Base-by-base conservation (phyloP, 2,888 invertebrate genomes). In the Falcaria lacertinaria region DNA sequence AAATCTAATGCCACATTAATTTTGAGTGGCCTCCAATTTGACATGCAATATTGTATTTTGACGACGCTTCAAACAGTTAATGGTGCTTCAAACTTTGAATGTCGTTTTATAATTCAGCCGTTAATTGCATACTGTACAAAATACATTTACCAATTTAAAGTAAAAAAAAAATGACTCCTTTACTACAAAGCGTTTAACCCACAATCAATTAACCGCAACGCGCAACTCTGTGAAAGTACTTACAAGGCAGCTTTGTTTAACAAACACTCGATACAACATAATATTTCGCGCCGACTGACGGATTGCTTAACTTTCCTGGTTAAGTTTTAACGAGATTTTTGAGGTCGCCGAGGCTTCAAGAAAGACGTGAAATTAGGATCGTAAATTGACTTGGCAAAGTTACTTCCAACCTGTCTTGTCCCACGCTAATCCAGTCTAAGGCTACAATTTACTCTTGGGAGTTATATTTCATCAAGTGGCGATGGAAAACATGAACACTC, bases 311-410 rank as follows among this genome's bases (percentile, higher is more conserved):
- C 64, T 68, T 65, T 44, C 46, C 37, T 13, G 47, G 47, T 57
- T 63, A 77, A 79, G 72, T 80, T 82, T 76, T 80, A 82, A 82
- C 74, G 74, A 82, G 80, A 72, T 80, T 82, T 80, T 79, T 78
- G 74, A 69, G 70, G 72, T 54, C 48, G 56, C 50, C 65, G 64
- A 64, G 71, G 68, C 59, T 45, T 50, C 41, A 49, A 43, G 53
- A 51, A 54, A 59, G 60, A 55, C 61, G 56, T 54, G 62, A 68
- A 71, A 66, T 71, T 69, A 56, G 52, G 57, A 56, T 60, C 64
- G 64, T 67, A 75, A 81, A 80, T 80, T 78, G 69, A 77, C 79
- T 81, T 75, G 72, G 57, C 53, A 53, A 78, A 76, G 68, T 75
- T 70, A 57, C 60, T 69, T 62, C 52, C 54, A 60, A 54, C 66